Percentiles rank a stretch among this genome's conserved stretches.
Evolutionary conservation across 2,797 vertebrate genomes (phyloP).

Genomic region (Lagocephalus sceleratus): DNA sequence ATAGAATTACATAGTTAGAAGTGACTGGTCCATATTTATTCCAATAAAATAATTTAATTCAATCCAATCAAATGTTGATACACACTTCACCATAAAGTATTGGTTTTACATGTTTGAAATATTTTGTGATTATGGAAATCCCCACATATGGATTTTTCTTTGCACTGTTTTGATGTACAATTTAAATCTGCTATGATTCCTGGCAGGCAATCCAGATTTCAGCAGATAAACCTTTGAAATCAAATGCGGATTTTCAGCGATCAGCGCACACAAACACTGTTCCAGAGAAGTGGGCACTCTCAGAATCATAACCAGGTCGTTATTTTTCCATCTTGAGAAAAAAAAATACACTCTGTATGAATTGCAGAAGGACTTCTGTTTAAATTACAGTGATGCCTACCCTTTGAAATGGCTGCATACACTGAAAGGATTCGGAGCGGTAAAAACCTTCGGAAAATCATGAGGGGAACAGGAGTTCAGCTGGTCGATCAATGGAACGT

Average conservation of each 20-base stretch:
- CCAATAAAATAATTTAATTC: background rate
- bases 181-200: constrained; percentile 71
- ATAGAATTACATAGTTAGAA: constrained; percentile 4
- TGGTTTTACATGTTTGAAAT: constrained; percentile 32
- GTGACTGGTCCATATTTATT: background rate
- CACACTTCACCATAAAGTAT: constrained; percentile 15
- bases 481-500: constrained; percentile 44
- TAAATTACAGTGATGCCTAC: constrained; percentile 19
- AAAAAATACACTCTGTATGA: constrained; percentile 2
- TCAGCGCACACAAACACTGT: constrained; percentile 8
- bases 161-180: constrained; percentile 45
- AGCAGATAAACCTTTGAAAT: constrained; percentile 61
- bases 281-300: constrained; percentile 1
- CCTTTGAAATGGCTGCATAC: constrained; percentile 1
- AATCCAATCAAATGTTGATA: constrained; percentile 39
- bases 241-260: constrained; percentile 59
- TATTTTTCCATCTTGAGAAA: constrained; percentile 2
- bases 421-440: constrained; percentile 6
- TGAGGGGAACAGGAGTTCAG: constrained; percentile 52
- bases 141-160: too few relatives aligned
- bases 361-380: constrained; percentile 3
- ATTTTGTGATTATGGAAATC: constrained; percentile 29
- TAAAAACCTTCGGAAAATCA: constrained; percentile 10
- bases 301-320: constrained; percentile 1
- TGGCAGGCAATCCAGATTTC: constrained; percentile 55